Evolutionary conservation across 2,888 invertebrate genomes (phyloP).

Genomic region (Meta bourneti): DNA sequence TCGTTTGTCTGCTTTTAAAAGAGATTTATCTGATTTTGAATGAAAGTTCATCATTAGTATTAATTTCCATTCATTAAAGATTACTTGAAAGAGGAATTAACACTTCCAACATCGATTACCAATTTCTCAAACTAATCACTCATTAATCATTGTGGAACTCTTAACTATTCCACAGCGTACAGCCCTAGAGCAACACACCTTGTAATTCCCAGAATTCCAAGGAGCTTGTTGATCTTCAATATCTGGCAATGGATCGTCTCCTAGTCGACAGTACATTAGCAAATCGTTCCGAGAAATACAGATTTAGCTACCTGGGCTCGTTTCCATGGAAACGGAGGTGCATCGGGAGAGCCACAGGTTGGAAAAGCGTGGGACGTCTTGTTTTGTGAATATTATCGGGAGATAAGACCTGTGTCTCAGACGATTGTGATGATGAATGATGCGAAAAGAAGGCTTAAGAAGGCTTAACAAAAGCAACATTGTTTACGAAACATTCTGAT

Average conservation of each 20-base stretch:
- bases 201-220: not conserved
- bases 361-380: not conserved
- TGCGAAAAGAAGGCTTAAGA: too few relatives aligned
- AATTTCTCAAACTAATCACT: not conserved
- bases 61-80: too few relatives aligned
- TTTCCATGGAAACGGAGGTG: slow-evolving; percentile 15
- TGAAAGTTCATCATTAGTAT: too few relatives aligned
- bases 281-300: not conserved
- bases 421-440: too few relatives aligned
- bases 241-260: too few relatives aligned
- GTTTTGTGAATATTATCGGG: not conserved
- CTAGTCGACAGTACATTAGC: not conserved
- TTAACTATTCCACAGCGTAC: not conserved
- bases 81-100: too few relatives aligned
- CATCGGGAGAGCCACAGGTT: not conserved
- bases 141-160: not conserved
- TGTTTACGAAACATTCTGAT: too few relatives aligned
- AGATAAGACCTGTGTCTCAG: too few relatives aligned
- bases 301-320: not conserved
- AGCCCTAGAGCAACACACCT: not conserved
- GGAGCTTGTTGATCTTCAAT: too few relatives aligned
- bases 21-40: too few relatives aligned
- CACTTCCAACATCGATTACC: not conserved
- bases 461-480: too few relatives aligned
- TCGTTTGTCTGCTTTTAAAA: too few relatives aligned